Evolutionary conservation across 2,888 invertebrate genomes (phyloP).

Genomic region (Andrena bucephala): DNA sequence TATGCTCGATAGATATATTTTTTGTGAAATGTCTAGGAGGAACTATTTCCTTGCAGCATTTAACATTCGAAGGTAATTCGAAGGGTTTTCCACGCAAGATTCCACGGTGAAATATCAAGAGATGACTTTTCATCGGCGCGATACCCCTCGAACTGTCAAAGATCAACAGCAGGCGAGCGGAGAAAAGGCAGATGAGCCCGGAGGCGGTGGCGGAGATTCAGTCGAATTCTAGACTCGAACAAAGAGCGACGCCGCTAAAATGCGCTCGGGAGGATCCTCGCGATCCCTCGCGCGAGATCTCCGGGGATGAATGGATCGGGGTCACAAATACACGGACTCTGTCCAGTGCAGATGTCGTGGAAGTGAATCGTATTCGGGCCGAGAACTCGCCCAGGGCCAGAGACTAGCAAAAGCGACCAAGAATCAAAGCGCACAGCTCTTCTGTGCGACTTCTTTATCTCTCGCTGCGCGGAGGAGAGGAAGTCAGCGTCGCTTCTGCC

Average conservation of each 20-base stretch:
- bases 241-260: constrained; percentile 48
- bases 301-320: constrained; percentile 77
- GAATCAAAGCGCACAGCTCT: constrained; percentile 21
- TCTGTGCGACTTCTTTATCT: constrained; percentile 1
- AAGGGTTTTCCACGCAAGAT: no score
- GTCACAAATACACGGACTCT: constrained; percentile 73
- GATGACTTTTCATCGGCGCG: not conserved
- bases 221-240: constrained; percentile 39
- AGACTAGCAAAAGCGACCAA: constrained; percentile 19
- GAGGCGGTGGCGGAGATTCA: constrained; percentile 28
- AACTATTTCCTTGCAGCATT: no score
- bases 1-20: no score
- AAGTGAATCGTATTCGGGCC: constrained; percentile 66
- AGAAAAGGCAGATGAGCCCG: constrained; percentile 25
- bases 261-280: constrained; percentile 19
- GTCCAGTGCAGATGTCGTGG: constrained; percentile 66
- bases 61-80: no score
- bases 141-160: not conserved
- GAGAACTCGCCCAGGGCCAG: constrained; percentile 55
- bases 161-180: not conserved
- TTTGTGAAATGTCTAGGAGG: no score
- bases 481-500: not conserved
- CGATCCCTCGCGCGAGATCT: constrained; percentile 62
- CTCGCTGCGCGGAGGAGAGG: not conserved
- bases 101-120: no score